These are phyloP conservation scores for Aphelocoma coerulescens DNA, from an alignment of 2,113 vertebrate genomes.

Conservation along the genomic window DNA sequence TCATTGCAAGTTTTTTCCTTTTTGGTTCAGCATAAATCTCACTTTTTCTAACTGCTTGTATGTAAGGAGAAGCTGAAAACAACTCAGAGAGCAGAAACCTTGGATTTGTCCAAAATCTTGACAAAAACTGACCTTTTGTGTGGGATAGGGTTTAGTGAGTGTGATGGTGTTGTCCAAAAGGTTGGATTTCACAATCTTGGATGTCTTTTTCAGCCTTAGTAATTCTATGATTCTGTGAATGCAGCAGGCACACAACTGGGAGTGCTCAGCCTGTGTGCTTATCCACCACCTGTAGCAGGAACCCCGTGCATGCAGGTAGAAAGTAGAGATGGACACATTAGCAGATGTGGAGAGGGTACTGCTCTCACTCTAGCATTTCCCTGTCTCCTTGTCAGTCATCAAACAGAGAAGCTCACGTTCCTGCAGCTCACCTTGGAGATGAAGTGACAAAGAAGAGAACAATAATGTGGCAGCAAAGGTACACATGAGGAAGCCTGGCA, in stretches of 20 bases:
- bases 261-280: neutral
- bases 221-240: neutral
- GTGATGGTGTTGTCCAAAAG: neutral
- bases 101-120: neutral
- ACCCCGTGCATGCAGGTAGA: neutral
- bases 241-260: neutral
- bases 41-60: neutral
- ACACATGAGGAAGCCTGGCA: neutral
- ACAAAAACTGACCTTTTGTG: neutral
- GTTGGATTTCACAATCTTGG: neutral
- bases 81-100: neutral
- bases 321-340: neutral
- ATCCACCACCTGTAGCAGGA: neutral
- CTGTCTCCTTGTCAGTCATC: neutral
- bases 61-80: neutral
- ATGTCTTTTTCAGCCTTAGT: neutral
- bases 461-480: neutral
- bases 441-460: neutral
- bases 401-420: neutral
- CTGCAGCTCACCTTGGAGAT: neutral
- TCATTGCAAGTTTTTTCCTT: neutral
- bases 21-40: neutral
- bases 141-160: neutral
- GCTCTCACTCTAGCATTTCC: neutral
- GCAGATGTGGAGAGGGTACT: neutral